phyloP scores from a whole-genome alignment of 2,888 invertebrate genomes.

The Synanthedon vespiformis region DNA sequence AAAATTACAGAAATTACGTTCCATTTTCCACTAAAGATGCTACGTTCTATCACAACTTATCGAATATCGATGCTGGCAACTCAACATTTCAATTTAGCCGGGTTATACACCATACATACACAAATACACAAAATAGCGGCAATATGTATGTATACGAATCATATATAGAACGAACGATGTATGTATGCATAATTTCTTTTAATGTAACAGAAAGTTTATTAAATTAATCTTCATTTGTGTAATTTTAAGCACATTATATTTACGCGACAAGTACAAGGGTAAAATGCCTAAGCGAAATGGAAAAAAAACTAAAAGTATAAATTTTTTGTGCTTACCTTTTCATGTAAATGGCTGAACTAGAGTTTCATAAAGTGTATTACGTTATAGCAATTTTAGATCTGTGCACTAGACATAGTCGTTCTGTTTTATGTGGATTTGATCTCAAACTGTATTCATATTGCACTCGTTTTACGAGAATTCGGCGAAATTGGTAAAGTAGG shows the following conservation, averaged over 20 bases:
- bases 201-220: conserved; percentile 20
- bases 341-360: conserved; percentile 68
- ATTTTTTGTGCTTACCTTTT: conserved; percentile 68
- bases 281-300: conserved; percentile 28
- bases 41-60: conserved; percentile 17
- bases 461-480: conserved; percentile 53
- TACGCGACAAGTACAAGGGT: conserved; percentile 23
- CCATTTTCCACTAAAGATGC: conserved; percentile 11
- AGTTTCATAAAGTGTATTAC: conserved; percentile 31
- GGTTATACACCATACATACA: conserved; percentile 28
- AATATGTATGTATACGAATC: conserved; percentile 47
- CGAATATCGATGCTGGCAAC: neutral
- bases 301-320: conserved; percentile 50
- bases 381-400: conserved; percentile 26
- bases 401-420: conserved; percentile 45
- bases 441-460: conserved; percentile 46
- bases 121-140: conserved; percentile 62
- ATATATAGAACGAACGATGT: conserved; percentile 15
- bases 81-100: conserved; percentile 32
- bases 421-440: conserved; percentile 26
- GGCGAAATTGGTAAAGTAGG: conserved; percentile 63
- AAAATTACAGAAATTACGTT: conserved; percentile 1
- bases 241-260: conserved; percentile 2
- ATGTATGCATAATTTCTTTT: conserved; percentile 30
- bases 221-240: conserved; percentile 2